These are phyloP conservation scores for Marcusenius ussheri DNA, from an alignment of 2,113 vertebrate species.

Conservation along the genomic window DNA sequence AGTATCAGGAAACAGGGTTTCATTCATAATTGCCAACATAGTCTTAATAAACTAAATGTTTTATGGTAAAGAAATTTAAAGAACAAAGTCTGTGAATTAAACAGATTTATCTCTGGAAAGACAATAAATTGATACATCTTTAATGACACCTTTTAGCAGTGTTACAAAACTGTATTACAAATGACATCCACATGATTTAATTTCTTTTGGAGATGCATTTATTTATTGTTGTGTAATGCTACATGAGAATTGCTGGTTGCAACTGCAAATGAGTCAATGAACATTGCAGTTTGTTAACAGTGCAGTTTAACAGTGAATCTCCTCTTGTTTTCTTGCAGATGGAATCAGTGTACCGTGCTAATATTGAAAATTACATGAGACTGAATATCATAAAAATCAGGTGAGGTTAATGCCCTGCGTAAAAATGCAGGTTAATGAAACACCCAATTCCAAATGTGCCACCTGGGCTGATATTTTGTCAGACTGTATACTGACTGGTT, in stretches of 20 bases:
- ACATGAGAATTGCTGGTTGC: neutral
- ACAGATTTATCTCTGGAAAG: neutral
- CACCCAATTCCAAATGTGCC: neutral
- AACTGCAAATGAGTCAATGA: neutral
- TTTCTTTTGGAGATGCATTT: neutral
- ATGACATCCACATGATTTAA: neutral
- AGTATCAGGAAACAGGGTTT: too few species aligned
- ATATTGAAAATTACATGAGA: neutral
- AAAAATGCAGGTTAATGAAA: neutral
- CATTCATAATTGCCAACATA: too few species aligned
- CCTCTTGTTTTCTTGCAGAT: slow-evolving; percentile 9
- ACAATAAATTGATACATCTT: neutral
- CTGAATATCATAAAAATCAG: neutral
- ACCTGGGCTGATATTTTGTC: neutral
- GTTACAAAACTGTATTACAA: neutral
- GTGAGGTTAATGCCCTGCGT: neutral
- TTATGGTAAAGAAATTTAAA: too few species aligned
- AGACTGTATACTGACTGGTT: neutral
- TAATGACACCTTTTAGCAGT: neutral
- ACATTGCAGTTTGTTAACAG: neutral
- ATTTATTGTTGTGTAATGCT: neutral
- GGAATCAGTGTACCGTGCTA: neutral
- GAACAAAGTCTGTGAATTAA: neutral
- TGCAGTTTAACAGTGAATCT: neutral
- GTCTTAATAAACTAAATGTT: too few species aligned